Evolutionary conservation across 2,888 invertebrate genomes (phyloP).

Genomic region (Cephalotes varians): DNA sequence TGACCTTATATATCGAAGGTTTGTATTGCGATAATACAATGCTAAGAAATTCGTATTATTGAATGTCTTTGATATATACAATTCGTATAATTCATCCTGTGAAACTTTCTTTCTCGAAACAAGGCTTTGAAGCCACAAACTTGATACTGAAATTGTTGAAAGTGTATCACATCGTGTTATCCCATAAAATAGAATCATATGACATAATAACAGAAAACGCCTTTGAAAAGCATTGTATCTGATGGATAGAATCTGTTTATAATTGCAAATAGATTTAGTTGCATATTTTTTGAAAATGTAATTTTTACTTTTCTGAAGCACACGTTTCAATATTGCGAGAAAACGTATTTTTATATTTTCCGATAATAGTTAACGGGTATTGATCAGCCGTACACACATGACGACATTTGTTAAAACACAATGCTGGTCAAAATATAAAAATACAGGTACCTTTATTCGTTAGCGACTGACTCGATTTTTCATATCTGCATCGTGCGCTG

Average conservation of each 20-base stretch:
- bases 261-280: neutral
- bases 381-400: slow-evolving; percentile 8
- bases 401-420: slow-evolving; percentile 38
- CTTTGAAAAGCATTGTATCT: slow-evolving; percentile 8
- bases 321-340: neutral
- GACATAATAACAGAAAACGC: slow-evolving; percentile 30
- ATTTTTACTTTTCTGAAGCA: neutral
- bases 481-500: slow-evolving; percentile 20
- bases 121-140: slow-evolving; percentile 57
- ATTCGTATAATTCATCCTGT: neutral
- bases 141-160: slow-evolving; percentile 54
- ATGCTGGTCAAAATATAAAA: neutral
- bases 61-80: slow-evolving; percentile 44
- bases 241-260: neutral
- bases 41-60: slow-evolving; percentile 15
- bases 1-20: neutral
- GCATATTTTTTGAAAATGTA: neutral
- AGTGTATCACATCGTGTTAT: slow-evolving; percentile 56
- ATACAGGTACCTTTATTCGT: slow-evolving; percentile 32
- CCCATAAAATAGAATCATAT: slow-evolving; percentile 60
- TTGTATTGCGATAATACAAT: too few relatives aligned
- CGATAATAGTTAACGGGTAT: neutral
- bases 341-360: neutral
- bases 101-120: slow-evolving; percentile 58
- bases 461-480: slow-evolving; percentile 40